These are phyloP conservation scores for Noctua fimbriata DNA, from an alignment of 2,888 invertebrate species.

Conservation along the genomic window DNA sequence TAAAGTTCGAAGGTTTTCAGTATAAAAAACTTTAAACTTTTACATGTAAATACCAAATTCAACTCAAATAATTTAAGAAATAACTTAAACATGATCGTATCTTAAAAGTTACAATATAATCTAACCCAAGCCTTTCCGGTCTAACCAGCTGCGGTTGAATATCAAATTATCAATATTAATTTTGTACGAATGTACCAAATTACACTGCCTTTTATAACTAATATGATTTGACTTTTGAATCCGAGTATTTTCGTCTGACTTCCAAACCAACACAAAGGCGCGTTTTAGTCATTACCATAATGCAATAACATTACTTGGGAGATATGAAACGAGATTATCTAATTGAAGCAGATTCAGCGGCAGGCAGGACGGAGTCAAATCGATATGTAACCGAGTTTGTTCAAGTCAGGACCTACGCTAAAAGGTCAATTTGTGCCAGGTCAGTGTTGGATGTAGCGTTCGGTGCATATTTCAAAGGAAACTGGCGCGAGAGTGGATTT, in stretches of 20 bases:
- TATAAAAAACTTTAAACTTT: neutral
- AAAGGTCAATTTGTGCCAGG: conserved; percentile 41
- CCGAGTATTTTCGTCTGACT: conserved; percentile 10
- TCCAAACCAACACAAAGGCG: conserved; percentile 22
- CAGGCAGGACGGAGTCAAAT: conserved; percentile 18
- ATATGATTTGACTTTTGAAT: conserved; percentile 29
- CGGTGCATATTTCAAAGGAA: conserved; percentile 10
- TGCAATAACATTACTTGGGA: conserved; percentile 40
- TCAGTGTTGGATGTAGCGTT: conserved; percentile 34
- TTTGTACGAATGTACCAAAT: conserved; percentile 9
- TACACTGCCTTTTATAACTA: conserved; percentile 21
- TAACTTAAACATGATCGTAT: conserved; percentile 22
- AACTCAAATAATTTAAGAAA: neutral
- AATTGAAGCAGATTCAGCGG: conserved; percentile 15
- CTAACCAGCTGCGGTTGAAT: conserved; percentile 1
- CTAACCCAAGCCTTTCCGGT: neutral
- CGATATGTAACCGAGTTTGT: conserved; percentile 27
- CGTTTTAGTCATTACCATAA: conserved; percentile 48
- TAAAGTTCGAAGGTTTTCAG: neutral
- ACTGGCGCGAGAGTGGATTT: conserved; percentile 4
- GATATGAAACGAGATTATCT: conserved; percentile 22
- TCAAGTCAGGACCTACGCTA: conserved; percentile 41
- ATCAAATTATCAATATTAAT: conserved; percentile 5
- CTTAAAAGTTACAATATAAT: conserved; percentile 13
- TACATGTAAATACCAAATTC: neutral